Evolutionary conservation across 2,888 invertebrate species (phyloP), one percentile per base, ranked within the genome.

Genomic region (Nebria salina): DNA sequence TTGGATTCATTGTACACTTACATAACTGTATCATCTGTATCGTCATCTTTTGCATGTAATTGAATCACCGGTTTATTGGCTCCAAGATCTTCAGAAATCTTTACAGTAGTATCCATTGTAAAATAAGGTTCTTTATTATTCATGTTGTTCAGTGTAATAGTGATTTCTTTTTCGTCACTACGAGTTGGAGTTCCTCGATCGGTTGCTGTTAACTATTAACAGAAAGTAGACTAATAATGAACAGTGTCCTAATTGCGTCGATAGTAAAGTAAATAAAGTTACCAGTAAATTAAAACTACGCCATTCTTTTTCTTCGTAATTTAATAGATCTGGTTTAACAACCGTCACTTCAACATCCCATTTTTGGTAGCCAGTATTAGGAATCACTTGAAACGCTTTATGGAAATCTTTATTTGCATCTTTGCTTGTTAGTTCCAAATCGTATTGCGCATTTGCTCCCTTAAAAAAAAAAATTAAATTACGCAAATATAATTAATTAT

Each of bases 101-200:
- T 88, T 64, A 88, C 87, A 4, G 87, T 86, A 13, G 87, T 9
- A 9, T 66, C 13, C 25, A 82, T 25, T 82, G 6, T 87, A 85
- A 86, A 95, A 95, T 83, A 90, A 0, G 95, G 95, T 83, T 89
- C 85, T 86, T 94, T 94, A 85, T 95, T 95, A 87, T 95, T 95
- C 90, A 92, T 91, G 88, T 95, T 94, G 43, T 89, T 88, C 70
- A 95, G 90, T 79, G 90, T 86, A 9, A 94, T 90, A 80, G 87
- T 87, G 0, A 93, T 87, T 2, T 86, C 85, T 9, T 90, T 88
- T 7, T 85, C 86, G 75, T 83, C 85, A n/a, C n/a, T 77, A 77
- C 85, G 84, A 2, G 79, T 82, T 7, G 72, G 13, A 73, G 85
- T 84, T 65, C 86, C 85, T 15, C 82, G 83, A 84, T 90, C 90